phyloP scores from a whole-genome alignment of 2,888 invertebrate species.

The Hirtodrosophila confusa region DNA sequence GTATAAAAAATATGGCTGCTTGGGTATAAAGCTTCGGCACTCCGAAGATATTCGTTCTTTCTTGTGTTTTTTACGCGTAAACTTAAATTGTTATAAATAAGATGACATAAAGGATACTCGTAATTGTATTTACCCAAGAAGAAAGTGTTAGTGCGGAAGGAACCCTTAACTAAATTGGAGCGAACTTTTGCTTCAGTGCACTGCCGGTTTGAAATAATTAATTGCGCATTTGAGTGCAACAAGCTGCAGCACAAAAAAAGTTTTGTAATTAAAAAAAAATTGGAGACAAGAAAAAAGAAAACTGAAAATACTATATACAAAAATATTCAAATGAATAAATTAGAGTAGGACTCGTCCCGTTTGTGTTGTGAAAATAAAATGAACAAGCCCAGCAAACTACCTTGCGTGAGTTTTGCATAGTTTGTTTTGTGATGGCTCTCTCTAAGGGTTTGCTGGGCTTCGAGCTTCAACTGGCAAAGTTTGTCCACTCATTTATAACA shows the following conservation, averaged over 20 bases:
- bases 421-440: neutral
- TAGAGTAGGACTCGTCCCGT: slow-evolving; percentile 4
- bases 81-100: slow-evolving; percentile 9
- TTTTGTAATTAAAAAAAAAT: slow-evolving; percentile 39
- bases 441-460: neutral
- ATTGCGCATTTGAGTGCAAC: slow-evolving; percentile 10
- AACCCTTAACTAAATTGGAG: neutral
- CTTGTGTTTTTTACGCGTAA: neutral
- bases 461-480: slow-evolving; percentile 8
- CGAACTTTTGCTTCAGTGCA: neutral
- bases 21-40: too few relatives aligned
- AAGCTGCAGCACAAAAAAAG: slow-evolving; percentile 14
- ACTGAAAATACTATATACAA: slow-evolving; percentile 15
- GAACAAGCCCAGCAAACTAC: too few relatives aligned
- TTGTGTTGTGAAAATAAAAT: slow-evolving; percentile 10
- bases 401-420: slow-evolving; percentile 18
- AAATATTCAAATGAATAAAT: slow-evolving; percentile 36
- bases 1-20: too few relatives aligned
- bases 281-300: neutral
- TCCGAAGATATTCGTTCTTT: too few relatives aligned
- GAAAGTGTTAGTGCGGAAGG: slow-evolving; percentile 5
- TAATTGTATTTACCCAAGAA: slow-evolving; percentile 20
- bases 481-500: slow-evolving; percentile 19
- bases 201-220: slow-evolving; percentile 3
- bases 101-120: slow-evolving; percentile 16